These are phyloP conservation scores for Catharus minimus DNA, from an alignment of 2,113 vertebrate species.

Conservation along the genomic window DNA sequence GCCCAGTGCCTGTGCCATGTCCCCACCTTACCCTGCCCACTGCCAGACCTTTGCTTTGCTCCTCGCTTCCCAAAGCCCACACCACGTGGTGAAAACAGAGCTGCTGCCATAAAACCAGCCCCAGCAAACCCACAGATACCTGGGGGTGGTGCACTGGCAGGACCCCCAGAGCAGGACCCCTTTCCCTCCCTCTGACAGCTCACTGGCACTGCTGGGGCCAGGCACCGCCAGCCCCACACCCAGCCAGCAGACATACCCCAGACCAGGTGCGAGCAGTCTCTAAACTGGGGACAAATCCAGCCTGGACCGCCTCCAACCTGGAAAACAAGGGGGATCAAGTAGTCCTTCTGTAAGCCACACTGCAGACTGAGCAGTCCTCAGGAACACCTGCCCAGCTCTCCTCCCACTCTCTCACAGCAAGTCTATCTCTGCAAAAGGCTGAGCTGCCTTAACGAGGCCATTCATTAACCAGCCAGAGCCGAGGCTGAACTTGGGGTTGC, in stretches of 20 bases:
- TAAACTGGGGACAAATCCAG: background rate
- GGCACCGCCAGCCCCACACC: fast-evolving
- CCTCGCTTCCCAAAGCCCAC: fast-evolving
- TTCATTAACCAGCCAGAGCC: background rate
- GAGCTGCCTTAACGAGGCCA: fast-evolving
- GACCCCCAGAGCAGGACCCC: background rate
- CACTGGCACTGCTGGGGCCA: background rate
- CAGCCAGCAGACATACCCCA: background rate
- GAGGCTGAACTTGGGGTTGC: background rate
- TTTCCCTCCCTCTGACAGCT: background rate
- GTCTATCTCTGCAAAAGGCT: background rate
- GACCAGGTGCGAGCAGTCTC: background rate
- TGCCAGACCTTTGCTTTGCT: fast-evolving
- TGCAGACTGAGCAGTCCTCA: fast-evolving
- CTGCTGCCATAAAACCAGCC: background rate
- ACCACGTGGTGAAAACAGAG: fast-evolving
- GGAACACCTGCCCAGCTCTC: background rate
- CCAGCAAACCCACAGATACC: background rate
- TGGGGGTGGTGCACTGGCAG: background rate
- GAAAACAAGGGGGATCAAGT: background rate
- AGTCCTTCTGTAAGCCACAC: background rate
- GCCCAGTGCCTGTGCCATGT: fast-evolving
- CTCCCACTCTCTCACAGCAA: background rate
- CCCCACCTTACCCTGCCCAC: background rate
- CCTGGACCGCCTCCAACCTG: background rate